phyloP scores from a whole-genome alignment of 2,113 vertebrate genomes.

The Sciurus niger region DNA sequence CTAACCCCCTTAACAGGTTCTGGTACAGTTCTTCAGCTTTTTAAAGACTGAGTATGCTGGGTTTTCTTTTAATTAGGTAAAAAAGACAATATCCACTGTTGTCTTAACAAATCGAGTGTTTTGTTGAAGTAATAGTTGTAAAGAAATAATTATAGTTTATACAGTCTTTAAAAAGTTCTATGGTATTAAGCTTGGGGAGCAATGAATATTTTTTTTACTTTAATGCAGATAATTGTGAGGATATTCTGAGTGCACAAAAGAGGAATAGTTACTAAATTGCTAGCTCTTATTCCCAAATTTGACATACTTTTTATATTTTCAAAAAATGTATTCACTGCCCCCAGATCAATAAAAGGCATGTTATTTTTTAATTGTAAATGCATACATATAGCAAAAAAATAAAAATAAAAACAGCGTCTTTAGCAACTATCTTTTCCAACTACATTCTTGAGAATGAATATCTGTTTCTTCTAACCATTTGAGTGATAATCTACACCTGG shows the following conservation, averaged over 20 bases:
- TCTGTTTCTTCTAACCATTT: conserved; percentile 86
- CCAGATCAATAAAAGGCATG: conserved; percentile 87
- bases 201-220: conserved; percentile 89
- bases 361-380: conserved; percentile 75
- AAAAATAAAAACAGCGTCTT: conserved; percentile 65
- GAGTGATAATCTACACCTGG: conserved; percentile 79
- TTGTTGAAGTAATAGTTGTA: not conserved
- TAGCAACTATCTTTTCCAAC: conserved; percentile 79
- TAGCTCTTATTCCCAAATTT: conserved; percentile 74
- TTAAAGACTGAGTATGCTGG: conserved; percentile 87
- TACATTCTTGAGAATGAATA: conserved; percentile 81
- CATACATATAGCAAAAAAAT: conserved; percentile 75
- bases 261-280: conserved; percentile 25
- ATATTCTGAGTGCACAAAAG: conserved; percentile 48
- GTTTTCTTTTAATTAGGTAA: not conserved
- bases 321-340: conserved; percentile 91
- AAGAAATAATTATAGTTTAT: conserved; percentile 54
- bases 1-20: conserved; percentile 88
- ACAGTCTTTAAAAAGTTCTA: conserved; percentile 92
- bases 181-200: conserved; percentile 82
- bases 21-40: conserved; percentile 85
- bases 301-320: conserved; percentile 57
- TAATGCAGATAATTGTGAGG: conserved; percentile 4
- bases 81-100: not conserved
- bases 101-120: conserved; percentile 21